Evolutionary conservation across 1,140 invertebrate genomes (phyloP), one percentile per base, ranked within the genome.

Genomic region (Pteromalus puparum): DNA sequence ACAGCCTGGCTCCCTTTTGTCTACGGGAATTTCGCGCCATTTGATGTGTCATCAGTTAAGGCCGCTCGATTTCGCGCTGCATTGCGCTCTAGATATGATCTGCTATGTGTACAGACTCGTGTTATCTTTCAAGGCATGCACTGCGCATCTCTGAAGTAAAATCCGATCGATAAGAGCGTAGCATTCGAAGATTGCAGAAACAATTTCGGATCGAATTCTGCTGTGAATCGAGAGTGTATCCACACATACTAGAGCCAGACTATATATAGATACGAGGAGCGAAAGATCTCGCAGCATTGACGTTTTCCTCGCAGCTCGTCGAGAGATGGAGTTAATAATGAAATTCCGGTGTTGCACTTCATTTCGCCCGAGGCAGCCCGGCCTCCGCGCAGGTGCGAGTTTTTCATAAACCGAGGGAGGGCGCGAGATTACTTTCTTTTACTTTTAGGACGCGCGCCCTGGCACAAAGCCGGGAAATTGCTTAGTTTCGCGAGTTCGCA

Each of bases 311-410:
- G 53, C 18, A n/a, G 12, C 72, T 30, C 6, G 1, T 1, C 74
- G 34, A 34, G 67, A 83, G 82, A 78, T 72, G 67, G 26, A 72
- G 74, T 78, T 83, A 38, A 78, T 83, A 83, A 83, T 78, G n/a
- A 83, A 83, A 83, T 83, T 78, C 67, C 65, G 28, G 65, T 38
- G 75, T 26, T 70, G 42, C 24, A 75, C 81, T 83, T 82, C 42
- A 83, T 83, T 76, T 76, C 26, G 34, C 53, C 21, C 53, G 53
- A 5, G 21, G 53, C 53, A 34, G 30, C n/a, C 48, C 4, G 6
- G 53, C 53, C 1, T 10, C 4, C 46, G 10, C 72, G 24, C 34
- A 82, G 48, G 30, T 75, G 81, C 18, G 18, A 61, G 48, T 61
- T 61, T 82, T 82, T 75, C 81, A 74, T 75, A 61, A 61, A 74